Evolutionary conservation across 1,140 invertebrate genomes (phyloP).

Genomic region (Episyrphus balteatus): DNA sequence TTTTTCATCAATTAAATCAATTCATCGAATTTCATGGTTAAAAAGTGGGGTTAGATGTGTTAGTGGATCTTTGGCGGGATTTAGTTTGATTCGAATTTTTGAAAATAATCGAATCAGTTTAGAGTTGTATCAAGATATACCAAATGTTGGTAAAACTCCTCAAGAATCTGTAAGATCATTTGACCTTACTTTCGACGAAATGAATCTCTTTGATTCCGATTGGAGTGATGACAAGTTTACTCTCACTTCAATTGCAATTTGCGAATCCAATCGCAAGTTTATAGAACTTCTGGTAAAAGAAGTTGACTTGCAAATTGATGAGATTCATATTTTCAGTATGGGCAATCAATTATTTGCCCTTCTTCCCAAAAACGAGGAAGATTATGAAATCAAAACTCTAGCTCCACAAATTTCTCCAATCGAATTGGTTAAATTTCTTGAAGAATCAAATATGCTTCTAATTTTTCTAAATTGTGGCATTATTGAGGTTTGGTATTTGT

Average conservation of each 20-base stretch:
- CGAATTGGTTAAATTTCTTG: slow-evolving; percentile 14
- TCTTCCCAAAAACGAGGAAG: slow-evolving; percentile 1
- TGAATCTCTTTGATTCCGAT: slow-evolving; percentile 22
- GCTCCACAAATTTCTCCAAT: slow-evolving; percentile 18
- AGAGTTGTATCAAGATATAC: slow-evolving; percentile 20
- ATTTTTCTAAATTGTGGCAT: slow-evolving; percentile 21
- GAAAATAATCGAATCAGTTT: slow-evolving; percentile 10
- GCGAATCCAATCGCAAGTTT: slow-evolving; percentile 14
- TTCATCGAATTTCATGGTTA: slow-evolving; percentile 20
- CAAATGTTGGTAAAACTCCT: slow-evolving; percentile 13
- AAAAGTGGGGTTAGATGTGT: slow-evolving; percentile 18
- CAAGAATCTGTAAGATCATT: slow-evolving; percentile 14
- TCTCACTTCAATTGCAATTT: slow-evolving; percentile 11
- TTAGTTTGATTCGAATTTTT: slow-evolving; percentile 18
- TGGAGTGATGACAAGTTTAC: slow-evolving; percentile 21
- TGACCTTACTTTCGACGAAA: slow-evolving; percentile 25
- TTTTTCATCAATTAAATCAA: slow-evolving; percentile 22
- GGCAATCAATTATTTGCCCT: slow-evolving; percentile 18
- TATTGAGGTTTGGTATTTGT: slow-evolving; percentile 30
- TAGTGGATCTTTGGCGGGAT: slow-evolving; percentile 10
- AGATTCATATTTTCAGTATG: slow-evolving; percentile 21
- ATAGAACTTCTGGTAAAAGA: slow-evolving; percentile 14
- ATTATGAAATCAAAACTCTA: slow-evolving; percentile 18
- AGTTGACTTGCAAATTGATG: background rate
- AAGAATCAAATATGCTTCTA: slow-evolving; percentile 15